phyloP scores from a whole-genome alignment of 1,140 invertebrate species.

The Drosophila equinoxialis region DNA sequence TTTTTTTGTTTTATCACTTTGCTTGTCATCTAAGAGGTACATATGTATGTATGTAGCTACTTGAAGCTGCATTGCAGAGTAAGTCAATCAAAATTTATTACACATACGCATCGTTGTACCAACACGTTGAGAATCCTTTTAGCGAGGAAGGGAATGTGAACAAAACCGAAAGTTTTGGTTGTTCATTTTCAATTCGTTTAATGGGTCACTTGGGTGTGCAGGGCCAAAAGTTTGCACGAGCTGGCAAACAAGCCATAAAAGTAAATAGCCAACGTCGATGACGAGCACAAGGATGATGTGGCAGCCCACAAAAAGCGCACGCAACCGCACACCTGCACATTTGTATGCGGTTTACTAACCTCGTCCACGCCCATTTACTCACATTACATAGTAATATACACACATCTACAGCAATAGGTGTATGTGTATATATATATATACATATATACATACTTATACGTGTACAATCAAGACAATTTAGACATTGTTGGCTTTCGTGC shows the following conservation, averaged over 20 bases:
- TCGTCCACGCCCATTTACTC: neutral
- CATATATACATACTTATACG: neutral
- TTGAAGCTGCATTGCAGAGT: conserved; percentile 63
- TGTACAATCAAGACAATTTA: conserved; percentile 62
- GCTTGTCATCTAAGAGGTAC: neutral
- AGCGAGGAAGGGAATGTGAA: conserved; percentile 1
- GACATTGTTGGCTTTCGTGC: conserved; percentile 77
- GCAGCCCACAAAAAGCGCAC: conserved; percentile 45
- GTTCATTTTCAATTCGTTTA: conserved; percentile 77
- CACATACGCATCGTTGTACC: conserved; percentile 65
- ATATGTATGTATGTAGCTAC: neutral
- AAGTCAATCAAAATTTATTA: conserved; percentile 80
- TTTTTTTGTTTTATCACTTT: neutral
- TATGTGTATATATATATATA: neutral
- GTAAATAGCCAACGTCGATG: conserved; percentile 56
- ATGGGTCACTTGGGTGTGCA: conserved; percentile 74
- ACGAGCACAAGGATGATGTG: conserved; percentile 13
- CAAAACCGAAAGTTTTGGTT: conserved; percentile 29
- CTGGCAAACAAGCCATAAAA: conserved; percentile 77
- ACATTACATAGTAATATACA: conserved; percentile 9
- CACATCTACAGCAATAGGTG: neutral
- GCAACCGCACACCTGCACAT: conserved; percentile 48
- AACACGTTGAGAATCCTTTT: conserved; percentile 2
- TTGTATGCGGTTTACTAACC: conserved; percentile 33
- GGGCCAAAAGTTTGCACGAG: conserved; percentile 69